Evolutionary conservation across 2,797 vertebrate species (phyloP), one percentile per base, ranked within the genome.

Genomic region (Rhynchonycteris naso): DNA sequence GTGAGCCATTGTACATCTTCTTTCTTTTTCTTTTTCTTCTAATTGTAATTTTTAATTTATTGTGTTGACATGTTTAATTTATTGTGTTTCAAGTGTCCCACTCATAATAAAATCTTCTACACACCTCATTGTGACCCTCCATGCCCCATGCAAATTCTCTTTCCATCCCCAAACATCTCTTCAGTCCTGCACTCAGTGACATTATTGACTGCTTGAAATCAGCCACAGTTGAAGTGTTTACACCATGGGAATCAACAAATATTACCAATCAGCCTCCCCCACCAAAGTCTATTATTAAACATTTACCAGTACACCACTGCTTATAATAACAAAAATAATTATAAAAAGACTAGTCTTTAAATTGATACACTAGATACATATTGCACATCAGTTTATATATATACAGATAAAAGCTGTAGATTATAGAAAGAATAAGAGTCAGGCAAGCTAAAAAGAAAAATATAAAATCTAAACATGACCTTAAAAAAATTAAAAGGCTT

Each of bases 401-500:
- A 75, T 63, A 56, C 13, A 75, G 33, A 56, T 66, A 18, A 88
- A 85, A 82, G 3, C 14, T 83, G 47, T 33, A 0, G 33, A 56
- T 89, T 52, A 85, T 4, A 92, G 33, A 66, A 89, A 81, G 1
- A 72, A 82, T 26, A 72, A 59, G 38, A 54, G 9, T 7, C 5
- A 71, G 30, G 7, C 22, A 83, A 35, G 13, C 7, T 33, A 30
- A 61, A 87, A 54, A 84, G 16, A 38, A 82, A 78, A 90, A 59
- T 61, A 0, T 69, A 54, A 89, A 66, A 26, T 26, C 84, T 86
- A 88, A 92, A 66, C 22, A 76, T 3, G 30, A 75, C 43, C 50
- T 92, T 59, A 87, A 96, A 96, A 68, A 86, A 96, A 71, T 9
- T 63, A 15, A 74, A 96, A 92, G 75, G 12, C 26, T 54, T 72